phyloP scores from a whole-genome alignment of 2,113 vertebrate genomes.

The Pleuronectes platessa region DNA sequence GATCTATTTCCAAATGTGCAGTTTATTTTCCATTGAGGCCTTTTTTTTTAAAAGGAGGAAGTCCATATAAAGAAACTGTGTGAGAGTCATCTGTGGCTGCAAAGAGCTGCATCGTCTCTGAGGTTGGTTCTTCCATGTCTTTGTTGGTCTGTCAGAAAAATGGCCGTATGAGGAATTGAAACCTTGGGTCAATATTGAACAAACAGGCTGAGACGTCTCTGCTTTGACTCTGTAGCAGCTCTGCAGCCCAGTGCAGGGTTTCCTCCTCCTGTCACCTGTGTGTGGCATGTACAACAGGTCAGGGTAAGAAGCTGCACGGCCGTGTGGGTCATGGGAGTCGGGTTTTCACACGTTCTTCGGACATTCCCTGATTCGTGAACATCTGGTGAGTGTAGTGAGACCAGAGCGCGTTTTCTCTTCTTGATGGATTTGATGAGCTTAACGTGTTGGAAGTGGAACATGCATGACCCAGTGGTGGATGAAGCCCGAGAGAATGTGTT shows the following conservation, averaged over 20 bases:
- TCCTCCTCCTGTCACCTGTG: slow-evolving; percentile 43
- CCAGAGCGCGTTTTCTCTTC: not conserved
- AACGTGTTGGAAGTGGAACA: slow-evolving; percentile 3
- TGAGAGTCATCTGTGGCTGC: not conserved
- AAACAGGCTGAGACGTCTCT: slow-evolving; percentile 7
- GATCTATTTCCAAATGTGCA: no score
- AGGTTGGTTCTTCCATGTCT: slow-evolving; percentile 5
- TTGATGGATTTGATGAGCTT: slow-evolving; percentile 13
- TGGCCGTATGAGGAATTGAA: slow-evolving; percentile 20
- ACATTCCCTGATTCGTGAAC: slow-evolving; percentile 6
- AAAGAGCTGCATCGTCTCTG: not conserved
- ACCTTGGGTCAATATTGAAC: slow-evolving; percentile 55
- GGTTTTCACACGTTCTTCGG: slow-evolving; percentile 37
- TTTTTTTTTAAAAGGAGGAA: not conserved
- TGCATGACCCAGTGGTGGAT: not conserved
- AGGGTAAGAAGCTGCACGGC: not conserved
- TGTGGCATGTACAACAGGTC: slow-evolving; percentile 59
- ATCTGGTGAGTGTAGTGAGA: not conserved
- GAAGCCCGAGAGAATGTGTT: no score
- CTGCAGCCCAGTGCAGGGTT: slow-evolving; percentile 4
- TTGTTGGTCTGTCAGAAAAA: slow-evolving; percentile 14
- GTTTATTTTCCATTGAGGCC: not conserved
- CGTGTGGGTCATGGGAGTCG: slow-evolving; percentile 35
- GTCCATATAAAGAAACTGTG: no score
- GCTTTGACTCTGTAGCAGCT: not conserved